Percentiles rank a stretch among this genome's conserved stretches.
These are phyloP conservation scores for Drosophila atripex DNA, from an alignment of 2,888 invertebrate genomes.

Conservation along the genomic window DNA sequence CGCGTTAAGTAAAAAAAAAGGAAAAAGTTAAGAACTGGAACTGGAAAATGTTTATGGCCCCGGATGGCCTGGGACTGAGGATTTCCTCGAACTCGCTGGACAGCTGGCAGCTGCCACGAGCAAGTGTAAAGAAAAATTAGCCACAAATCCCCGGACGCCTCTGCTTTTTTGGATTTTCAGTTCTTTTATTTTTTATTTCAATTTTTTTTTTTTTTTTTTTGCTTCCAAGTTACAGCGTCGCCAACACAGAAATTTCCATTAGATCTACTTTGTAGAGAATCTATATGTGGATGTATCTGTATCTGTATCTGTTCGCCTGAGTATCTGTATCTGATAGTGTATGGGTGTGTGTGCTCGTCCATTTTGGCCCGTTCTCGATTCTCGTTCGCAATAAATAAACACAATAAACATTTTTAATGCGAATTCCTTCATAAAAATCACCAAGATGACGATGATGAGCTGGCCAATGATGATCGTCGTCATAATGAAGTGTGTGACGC, in stretches of 20 bases:
- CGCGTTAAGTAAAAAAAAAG: conserved; percentile 1
- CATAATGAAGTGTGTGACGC: conserved; percentile 5
- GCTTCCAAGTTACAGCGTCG: conserved; percentile 28
- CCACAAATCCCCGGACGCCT: conserved; percentile 14
- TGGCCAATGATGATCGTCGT: conserved; percentile 6
- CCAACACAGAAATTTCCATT: conserved; percentile 55
- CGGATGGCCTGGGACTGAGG: background rate
- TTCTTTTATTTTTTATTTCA: background rate
- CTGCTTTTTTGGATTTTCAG: background rate
- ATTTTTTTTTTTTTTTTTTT: conserved; percentile 5
- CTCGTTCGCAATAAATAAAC: conserved; percentile 77
- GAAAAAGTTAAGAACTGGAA: conserved; percentile 6
- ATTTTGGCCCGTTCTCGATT: conserved; percentile 64
- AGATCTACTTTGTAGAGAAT: conserved; percentile 38
- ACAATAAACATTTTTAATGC: conserved; percentile 79
- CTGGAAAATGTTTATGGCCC: conserved; percentile 4
- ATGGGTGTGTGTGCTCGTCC: conserved; percentile 42
- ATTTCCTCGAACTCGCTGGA: conserved; percentile 58
- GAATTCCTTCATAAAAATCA: conserved; percentile 74
- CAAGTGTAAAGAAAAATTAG: conserved; percentile 9
- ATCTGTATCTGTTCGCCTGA: conserved; percentile 16
- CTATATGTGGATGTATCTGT: conserved; percentile 10
- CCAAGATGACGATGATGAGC: conserved; percentile 27
- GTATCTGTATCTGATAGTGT: conserved; percentile 13
- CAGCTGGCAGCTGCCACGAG: conserved; percentile 51